These are phyloP conservation scores for Lagenorhynchus albirostris DNA, from an alignment of 2,113 vertebrate genomes.

Conservation along the genomic window DNA sequence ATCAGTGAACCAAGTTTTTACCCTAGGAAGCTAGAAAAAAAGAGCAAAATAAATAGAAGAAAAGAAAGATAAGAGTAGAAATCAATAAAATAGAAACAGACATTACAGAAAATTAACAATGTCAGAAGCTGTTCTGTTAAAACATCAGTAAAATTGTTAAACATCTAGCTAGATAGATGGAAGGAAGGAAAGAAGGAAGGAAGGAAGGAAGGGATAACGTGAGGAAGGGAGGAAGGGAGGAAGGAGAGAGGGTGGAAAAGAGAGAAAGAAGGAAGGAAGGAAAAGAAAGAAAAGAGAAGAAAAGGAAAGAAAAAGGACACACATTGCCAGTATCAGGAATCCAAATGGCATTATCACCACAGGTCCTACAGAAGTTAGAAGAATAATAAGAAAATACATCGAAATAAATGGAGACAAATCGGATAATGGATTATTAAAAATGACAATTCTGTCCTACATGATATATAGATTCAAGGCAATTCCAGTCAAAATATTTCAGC, in stretches of 20 bases:
- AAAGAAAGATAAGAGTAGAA: neutral
- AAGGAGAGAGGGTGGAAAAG: rapidly evolving
- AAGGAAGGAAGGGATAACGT: neutral
- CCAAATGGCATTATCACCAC: neutral
- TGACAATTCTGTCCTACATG: neutral
- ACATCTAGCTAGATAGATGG: neutral
- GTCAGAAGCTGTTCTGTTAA: neutral
- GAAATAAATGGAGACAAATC: neutral
- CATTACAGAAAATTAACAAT: neutral
- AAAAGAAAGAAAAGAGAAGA: neutral
- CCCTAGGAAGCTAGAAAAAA: neutral
- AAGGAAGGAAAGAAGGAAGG: neutral
- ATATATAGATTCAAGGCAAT: neutral
- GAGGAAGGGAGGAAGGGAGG: neutral
- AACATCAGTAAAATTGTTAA: neutral
- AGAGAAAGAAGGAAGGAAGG: neutral
- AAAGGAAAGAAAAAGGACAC: neutral
- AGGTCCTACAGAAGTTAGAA: neutral
- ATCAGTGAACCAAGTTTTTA: neutral
- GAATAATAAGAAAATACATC: neutral
- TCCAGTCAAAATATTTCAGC: neutral
- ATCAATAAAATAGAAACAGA: neutral
- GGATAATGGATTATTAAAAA: neutral
- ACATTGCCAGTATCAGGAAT: neutral
- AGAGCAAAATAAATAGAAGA: neutral